phyloP scores from a whole-genome alignment of 2,113 vertebrate species.

The Mola mola region DNA sequence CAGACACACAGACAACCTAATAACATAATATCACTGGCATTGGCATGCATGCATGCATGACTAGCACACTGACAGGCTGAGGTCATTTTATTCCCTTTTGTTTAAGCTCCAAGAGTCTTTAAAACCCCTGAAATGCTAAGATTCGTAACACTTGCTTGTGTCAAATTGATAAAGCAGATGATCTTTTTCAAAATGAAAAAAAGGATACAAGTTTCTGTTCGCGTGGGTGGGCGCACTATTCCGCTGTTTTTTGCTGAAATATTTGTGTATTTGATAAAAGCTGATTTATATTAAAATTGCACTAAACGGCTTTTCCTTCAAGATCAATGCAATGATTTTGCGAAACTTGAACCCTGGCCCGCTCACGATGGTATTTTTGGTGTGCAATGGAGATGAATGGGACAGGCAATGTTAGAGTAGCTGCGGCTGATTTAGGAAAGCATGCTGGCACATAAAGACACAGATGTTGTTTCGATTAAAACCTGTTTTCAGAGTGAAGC shows the following conservation, averaged over 20 bases:
- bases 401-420: not conserved
- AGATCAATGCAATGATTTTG: constrained; percentile 6
- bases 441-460: not conserved
- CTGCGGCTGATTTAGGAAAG: not conserved
- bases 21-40: no score
- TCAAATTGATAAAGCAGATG: no score
- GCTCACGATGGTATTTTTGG: not conserved
- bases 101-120: no score
- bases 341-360: not conserved
- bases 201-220: not conserved
- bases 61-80: no score
- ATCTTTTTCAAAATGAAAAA: not conserved
- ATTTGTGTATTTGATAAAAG: not conserved
- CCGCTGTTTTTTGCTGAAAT: not conserved
- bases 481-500: not conserved
- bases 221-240: not conserved
- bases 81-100: no score
- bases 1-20: no score
- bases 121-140: no score
- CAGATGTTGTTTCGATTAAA: not conserved
- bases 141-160: no score
- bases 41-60: no score
- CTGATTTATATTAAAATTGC: not conserved
- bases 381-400: constrained; percentile 14
- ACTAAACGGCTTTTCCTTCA: constrained; percentile 8